Base-by-base conservation (phyloP, 2,888 invertebrate genomes). In the Aporophyla nigra region DNA sequence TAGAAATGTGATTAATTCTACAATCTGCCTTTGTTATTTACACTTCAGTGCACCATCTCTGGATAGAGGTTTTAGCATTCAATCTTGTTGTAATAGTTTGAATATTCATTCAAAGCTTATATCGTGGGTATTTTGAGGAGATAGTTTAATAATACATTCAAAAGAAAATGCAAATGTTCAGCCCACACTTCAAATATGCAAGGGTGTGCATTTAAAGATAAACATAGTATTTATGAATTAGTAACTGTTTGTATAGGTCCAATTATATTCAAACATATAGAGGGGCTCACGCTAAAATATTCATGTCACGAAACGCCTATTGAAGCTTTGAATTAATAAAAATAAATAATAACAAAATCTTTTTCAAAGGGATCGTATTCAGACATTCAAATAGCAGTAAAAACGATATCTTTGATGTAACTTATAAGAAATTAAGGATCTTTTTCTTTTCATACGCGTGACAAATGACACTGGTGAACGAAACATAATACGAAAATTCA, bases 281-380 rank as follows among this genome's bases (percentile, higher is more conserved):
- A 87, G 87, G 85, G 88, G 90, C 80, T 78, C 71, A 81, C 81
- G 87, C 80, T 92, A 92, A 92, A 90, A 91, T 92, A 93, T 93
- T 93, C 92, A 78, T 82, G 86, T 90, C 93, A 91, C 92, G 92
- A 81, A 81, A 80, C 76, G 71, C 66, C 82, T 82, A 87, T 89
- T 87, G 84, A 84, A 70, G 68, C 78, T 85, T 82, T 70, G 74
- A 85, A 85, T 84, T 67, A 83, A 87, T 84, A 86, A 80, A 74
- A 78, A 84, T 73, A 77, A 78, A 82, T 76, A 70, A 56, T 66
- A 74, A 77, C 66, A 43, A 71, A 81, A 59, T 69, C 40, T 69
- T 73, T 59, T 68, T 82, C 67, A 73, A 73, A 65, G 24, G 49
- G 67, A 71, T 78, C 59, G 27, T 43, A 73, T 78, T 85, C 82